Evolutionary conservation across 2,888 invertebrate genomes (phyloP).

Genomic region (Papilio protenor): DNA sequence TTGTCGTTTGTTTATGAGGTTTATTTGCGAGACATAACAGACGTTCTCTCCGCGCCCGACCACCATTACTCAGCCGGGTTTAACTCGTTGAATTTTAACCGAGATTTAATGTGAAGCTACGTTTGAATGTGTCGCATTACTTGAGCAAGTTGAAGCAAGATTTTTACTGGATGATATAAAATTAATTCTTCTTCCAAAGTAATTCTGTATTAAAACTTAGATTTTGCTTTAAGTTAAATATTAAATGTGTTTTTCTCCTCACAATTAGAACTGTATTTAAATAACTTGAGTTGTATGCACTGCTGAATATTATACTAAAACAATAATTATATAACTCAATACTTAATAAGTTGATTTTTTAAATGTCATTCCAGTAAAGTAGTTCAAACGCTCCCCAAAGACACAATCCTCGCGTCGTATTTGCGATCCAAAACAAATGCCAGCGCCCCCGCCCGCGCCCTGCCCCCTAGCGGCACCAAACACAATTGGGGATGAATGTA

Average conservation of each 20-base stretch:
- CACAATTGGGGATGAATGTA: conserved; percentile 17
- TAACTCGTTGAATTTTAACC: conserved; percentile 79
- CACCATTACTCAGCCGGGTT: conserved; percentile 73
- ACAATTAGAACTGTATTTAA: too few relatives aligned
- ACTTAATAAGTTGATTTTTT: too few relatives aligned
- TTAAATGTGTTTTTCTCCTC: too few relatives aligned
- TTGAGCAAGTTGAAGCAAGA: conserved; percentile 37
- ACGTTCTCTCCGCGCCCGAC: conserved; percentile 62
- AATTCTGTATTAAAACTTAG: not conserved
- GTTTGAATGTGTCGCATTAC: conserved; percentile 52
- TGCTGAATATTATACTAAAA: not conserved
- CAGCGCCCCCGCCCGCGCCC: conserved; percentile 60
- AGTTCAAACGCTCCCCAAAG: conserved; percentile 60
- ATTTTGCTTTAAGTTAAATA: not conserved
- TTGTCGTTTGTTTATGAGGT: conserved; percentile 65
- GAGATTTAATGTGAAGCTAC: conserved; percentile 62
- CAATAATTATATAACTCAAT: not conserved
- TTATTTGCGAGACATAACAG: conserved; percentile 69
- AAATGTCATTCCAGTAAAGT: not conserved
- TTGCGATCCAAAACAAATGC: conserved; percentile 75
- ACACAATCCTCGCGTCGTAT: conserved; percentile 64
- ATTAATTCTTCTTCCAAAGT: not conserved
- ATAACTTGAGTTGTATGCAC: not conserved
- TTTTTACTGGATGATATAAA: not conserved
- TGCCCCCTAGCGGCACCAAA: conserved; percentile 48